Percentiles rank a stretch among this genome's conserved stretches.
These are phyloP conservation scores for Pseudococcus viburni DNA, from an alignment of 2,888 invertebrate species.

Conservation along the genomic window DNA sequence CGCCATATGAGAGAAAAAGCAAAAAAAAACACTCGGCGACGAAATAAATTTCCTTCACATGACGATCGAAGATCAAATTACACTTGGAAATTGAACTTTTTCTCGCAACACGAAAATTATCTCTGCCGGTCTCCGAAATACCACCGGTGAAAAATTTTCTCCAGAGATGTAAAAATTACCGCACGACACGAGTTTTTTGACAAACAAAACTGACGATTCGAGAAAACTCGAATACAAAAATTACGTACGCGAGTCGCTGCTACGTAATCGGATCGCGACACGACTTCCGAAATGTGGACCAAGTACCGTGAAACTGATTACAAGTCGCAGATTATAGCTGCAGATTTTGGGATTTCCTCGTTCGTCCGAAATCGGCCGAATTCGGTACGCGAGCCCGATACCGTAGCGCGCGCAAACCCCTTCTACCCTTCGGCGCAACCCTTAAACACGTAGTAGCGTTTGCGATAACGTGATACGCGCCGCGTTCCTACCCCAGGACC, in stretches of 20 bases:
- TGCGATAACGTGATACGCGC: not conserved
- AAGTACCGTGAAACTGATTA: constrained; percentile 54
- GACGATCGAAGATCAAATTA: not conserved
- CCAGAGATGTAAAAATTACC: not conserved
- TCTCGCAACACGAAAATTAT: not conserved
- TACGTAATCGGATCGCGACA: not conserved
- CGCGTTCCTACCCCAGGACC: not conserved
- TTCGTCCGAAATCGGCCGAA: constrained; percentile 40
- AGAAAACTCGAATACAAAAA: not conserved
- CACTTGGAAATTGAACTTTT: not conserved
- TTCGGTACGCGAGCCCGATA: not conserved
- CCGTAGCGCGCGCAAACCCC: not conserved
- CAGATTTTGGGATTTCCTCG: constrained; percentile 6
- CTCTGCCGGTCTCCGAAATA: not conserved
- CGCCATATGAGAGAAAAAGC: not conserved
- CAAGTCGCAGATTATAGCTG: constrained; percentile 60
- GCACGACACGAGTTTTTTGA: not conserved
- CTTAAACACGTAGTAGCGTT: not conserved
- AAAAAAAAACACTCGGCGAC: not conserved
- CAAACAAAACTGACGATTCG: not conserved
- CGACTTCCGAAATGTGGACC: not conserved
- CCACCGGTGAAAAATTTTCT: not conserved
- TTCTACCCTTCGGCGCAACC: not conserved
- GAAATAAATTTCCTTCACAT: not conserved
- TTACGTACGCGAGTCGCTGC: not conserved